Percentiles rank a stretch among this genome's conserved stretches.
phyloP scores from a whole-genome alignment of 2,888 invertebrate genomes.

The Drosophila maculinotata region DNA sequence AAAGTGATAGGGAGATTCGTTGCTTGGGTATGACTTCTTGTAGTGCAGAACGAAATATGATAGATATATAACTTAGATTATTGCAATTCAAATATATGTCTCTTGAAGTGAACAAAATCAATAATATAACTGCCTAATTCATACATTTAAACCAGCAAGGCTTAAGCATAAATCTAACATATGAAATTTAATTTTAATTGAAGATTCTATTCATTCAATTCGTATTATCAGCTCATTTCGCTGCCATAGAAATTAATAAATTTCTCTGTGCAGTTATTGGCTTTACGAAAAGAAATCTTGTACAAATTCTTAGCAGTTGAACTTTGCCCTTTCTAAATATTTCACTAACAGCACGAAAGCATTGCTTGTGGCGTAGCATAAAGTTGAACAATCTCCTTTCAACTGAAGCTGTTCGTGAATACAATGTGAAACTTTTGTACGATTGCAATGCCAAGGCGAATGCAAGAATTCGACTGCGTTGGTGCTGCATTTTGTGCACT shows the following conservation, averaged over 20 bases:
- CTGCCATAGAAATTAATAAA: background rate
- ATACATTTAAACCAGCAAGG: no score
- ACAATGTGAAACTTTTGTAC: conserved; percentile 59
- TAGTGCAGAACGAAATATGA: conserved; percentile 1
- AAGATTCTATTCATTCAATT: no score
- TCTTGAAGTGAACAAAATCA: background rate
- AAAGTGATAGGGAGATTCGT: conserved; percentile 48
- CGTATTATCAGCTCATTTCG: no score
- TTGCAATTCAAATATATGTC: no score
- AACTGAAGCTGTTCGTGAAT: conserved; percentile 41
- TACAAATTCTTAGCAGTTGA: conserved; percentile 18
- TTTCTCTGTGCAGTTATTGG: background rate
- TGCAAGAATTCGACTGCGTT: conserved; percentile 63
- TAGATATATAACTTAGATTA: background rate
- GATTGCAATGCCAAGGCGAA: conserved; percentile 56
- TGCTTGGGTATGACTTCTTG: conserved; percentile 2
- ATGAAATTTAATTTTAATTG: no score
- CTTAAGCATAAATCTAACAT: no score
- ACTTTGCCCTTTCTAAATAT: conserved; percentile 20
- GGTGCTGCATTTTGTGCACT: conserved; percentile 39
- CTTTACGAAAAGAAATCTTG: conserved; percentile 3
- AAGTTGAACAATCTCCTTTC: conserved; percentile 25
- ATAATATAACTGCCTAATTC: background rate
- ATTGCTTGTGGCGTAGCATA: conserved; percentile 7
- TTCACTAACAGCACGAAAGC: conserved; percentile 8